phyloP scores from a whole-genome alignment of 35 echinoderm and acorn worm species.

The Anneissia japonica region DNA sequence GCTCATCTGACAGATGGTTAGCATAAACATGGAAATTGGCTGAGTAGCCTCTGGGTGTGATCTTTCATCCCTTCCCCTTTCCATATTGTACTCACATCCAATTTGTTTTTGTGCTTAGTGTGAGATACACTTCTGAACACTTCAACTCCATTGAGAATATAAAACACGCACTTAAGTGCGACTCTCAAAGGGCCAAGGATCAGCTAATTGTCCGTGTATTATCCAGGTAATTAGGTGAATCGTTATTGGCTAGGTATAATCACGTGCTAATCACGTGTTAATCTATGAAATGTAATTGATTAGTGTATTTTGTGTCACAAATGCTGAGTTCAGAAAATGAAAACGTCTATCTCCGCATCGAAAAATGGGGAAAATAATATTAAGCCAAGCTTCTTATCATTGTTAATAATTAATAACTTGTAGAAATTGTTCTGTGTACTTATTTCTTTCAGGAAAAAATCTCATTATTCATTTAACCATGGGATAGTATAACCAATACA shows the following conservation, averaged over 20 bases:
- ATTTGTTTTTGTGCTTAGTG: neutral
- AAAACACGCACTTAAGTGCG: neutral
- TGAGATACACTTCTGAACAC: neutral
- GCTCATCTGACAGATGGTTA: neutral
- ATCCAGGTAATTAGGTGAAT: neutral
- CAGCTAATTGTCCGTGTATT: neutral
- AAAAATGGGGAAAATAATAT: too few relatives aligned
- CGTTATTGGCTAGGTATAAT: neutral
- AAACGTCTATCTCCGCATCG: too few relatives aligned
- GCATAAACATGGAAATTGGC: neutral
- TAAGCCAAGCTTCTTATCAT: too few relatives aligned
- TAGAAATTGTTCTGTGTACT: too few relatives aligned
- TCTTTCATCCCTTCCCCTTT: neutral
- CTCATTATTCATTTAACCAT: too few relatives aligned
- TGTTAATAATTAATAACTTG: too few relatives aligned
- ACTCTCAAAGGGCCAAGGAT: neutral
- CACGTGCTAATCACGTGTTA: neutral
- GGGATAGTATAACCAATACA: too few relatives aligned
- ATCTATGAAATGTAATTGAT: too few relatives aligned
- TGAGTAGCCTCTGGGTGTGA: neutral
- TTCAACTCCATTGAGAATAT: neutral
- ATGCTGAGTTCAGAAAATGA: too few relatives aligned
- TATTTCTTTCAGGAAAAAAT: too few relatives aligned
- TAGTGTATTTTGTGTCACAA: too few relatives aligned
- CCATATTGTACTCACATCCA: neutral